A percentile compares a stretch with the other conserved stretches of the same genome.
phyloP scores from a whole-genome alignment of 2,113 vertebrate species.

The Gobiocypris rarus region DNA sequence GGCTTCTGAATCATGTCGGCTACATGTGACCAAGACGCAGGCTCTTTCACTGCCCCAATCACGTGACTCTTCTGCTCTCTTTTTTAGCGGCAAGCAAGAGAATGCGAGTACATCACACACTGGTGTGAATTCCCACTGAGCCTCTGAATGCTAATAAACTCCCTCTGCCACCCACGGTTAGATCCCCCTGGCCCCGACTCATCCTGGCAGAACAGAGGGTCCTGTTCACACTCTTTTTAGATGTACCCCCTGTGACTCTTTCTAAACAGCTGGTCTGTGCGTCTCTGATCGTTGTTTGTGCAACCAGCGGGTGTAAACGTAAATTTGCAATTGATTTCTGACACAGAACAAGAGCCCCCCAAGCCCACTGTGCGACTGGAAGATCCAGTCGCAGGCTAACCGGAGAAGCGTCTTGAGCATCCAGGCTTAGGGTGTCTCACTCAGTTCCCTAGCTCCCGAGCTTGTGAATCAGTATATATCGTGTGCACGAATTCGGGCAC shows the following conservation, averaged over 20 bases:
- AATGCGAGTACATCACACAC: constrained; percentile 43
- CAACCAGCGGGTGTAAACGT: background rate
- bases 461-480: too few species aligned
- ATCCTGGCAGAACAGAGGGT: constrained; percentile 5
- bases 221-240: background rate
- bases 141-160: constrained; percentile 37
- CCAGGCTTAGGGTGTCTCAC: background rate
- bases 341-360: background rate
- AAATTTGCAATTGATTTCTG: constrained; percentile 26
- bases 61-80: constrained; percentile 29
- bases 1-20: constrained; percentile 44
- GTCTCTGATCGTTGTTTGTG: background rate
- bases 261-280: constrained; percentile 6
- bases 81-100: background rate
- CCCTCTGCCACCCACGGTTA: background rate
- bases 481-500: too few species aligned
- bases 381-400: background rate
- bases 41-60: constrained; percentile 35
- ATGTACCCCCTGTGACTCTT: background rate
- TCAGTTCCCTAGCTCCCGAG: background rate
- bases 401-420: background rate
- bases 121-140: constrained; percentile 56
- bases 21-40: constrained; percentile 44
- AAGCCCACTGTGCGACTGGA: background rate
- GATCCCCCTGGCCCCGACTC: background rate